These are phyloP conservation scores for Drosophila kohkoa DNA, from an alignment of 1,140 invertebrate species.

Conservation along the genomic window DNA sequence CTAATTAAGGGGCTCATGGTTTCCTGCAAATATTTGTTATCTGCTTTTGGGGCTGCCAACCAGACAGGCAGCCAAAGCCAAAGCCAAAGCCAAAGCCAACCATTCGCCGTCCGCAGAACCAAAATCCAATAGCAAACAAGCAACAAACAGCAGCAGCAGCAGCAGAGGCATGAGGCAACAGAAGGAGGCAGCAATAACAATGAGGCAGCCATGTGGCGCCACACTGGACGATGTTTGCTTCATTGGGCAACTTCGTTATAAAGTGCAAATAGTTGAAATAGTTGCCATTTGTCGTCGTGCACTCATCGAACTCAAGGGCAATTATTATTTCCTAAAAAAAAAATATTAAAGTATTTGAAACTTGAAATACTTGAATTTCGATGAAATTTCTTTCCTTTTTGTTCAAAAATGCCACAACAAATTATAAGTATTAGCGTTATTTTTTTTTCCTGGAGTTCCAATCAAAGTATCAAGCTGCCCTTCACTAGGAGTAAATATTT, in stretches of 20 bases:
- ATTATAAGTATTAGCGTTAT: neutral
- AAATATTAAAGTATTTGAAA: neutral
- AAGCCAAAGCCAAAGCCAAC: constrained; percentile 14
- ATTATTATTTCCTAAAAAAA: neutral
- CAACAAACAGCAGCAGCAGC: constrained; percentile 12
- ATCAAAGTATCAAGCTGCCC: constrained; percentile 11
- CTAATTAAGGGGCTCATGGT: constrained; percentile 83
- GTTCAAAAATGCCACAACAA: neutral
- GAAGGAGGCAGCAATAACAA: constrained; percentile 52
- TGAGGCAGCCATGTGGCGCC: constrained; percentile 75
- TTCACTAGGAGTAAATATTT: constrained; percentile 23
- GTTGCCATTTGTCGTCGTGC: constrained; percentile 61
- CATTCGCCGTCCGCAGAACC: constrained; percentile 22
- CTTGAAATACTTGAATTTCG: neutral
- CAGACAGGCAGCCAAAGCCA: constrained; percentile 31
- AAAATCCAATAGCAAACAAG: constrained; percentile 52
- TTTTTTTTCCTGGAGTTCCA: neutral
- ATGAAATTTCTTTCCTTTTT: neutral
- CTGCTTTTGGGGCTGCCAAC: constrained; percentile 56
- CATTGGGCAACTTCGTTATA: constrained; percentile 74
- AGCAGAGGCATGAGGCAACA: neutral
- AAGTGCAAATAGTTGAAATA: constrained; percentile 74
- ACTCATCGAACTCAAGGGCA: constrained; percentile 26
- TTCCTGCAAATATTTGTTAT: constrained; percentile 84
- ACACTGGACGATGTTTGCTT: constrained; percentile 65